Evolutionary conservation across 1,140 invertebrate genomes (phyloP), one percentile per base, ranked within the genome.

Genomic region (Musca vetustissima): DNA sequence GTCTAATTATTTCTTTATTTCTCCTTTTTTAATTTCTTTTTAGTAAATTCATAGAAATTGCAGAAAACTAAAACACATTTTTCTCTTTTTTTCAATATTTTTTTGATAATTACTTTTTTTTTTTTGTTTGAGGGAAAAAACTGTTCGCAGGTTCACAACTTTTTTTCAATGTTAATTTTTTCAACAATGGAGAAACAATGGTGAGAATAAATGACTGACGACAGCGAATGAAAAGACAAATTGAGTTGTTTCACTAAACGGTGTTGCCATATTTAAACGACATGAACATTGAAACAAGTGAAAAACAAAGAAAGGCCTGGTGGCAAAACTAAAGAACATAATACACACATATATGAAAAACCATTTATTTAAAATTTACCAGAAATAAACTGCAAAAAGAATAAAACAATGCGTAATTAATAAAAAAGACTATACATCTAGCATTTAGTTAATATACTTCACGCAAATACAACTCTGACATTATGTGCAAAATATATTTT

Each of bases 111-210:
- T 55, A 55, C 53, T 55, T 53, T 55, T 55, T 9, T 55, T 21
- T 9, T 55, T 53, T 55, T 55, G 21, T 55, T 21, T 9, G 4
- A 24, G 22, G 19, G n/a, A n/a, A 24, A 25, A 55, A 55, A 24
- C 13, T 11, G 6, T 43, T 13, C 36, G 36, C 36, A 11, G n/a
- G 19, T 61, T 61, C n/a, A 36, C 57, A 61, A 21, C 11, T 43
- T 61, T 53, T 59, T 61, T 61, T 32, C 57, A 43, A 61, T 43
- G 36, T 61, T 61, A 61, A 61, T 19, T 61, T 61, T 61, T 59
- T 61, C 28, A 36, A 15, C 28, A 43, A 61, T 36, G 28, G 19
- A 32, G 57, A 61, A 61, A 61, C 28, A 61, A 61, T 61, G 57
- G 57, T 61, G 32, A 61, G 32, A 61, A 36, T 61, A 61, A n/a